A percentile compares a stretch with the other conserved stretches of the same genome.
Evolutionary conservation across 2,888 invertebrate species (phyloP).

Genomic region (Cerastis rubricosa): DNA sequence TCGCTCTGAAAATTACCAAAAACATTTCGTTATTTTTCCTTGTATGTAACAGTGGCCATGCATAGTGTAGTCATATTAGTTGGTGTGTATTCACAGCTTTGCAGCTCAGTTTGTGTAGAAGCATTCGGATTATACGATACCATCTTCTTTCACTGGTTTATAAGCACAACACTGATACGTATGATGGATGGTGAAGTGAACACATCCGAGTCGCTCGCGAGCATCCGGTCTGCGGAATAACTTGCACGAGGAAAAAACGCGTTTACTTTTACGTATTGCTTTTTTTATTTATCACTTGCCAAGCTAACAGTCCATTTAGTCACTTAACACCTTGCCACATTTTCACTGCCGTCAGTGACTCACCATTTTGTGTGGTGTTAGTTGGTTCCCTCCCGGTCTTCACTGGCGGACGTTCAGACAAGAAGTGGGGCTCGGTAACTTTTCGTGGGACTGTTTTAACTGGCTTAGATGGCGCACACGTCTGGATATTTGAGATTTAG

Average conservation of each 20-base stretch:
- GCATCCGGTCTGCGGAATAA: constrained; percentile 87
- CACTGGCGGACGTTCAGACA: constrained; percentile 94
- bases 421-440: constrained; percentile 94
- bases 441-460: constrained; percentile 94
- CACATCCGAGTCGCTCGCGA: constrained; percentile 75
- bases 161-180: constrained; percentile 83
- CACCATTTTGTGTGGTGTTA: constrained; percentile 93
- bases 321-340: constrained; percentile 88
- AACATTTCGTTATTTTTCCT: constrained; percentile 86
- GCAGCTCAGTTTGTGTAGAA: constrained; percentile 74
- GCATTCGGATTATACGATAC: constrained; percentile 75
- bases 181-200: constrained; percentile 65
- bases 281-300: constrained; percentile 79
- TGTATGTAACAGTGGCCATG: constrained; percentile 77
- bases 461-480: constrained; percentile 93
- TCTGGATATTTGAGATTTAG: constrained; percentile 92
- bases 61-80: constrained; percentile 76
- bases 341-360: constrained; percentile 89
- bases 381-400: constrained; percentile 92
- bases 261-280: constrained; percentile 57
- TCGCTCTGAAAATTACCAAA: constrained; percentile 94
- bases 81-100: constrained; percentile 78
- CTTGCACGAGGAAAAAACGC: constrained; percentile 78
- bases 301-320: constrained; percentile 81
- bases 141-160: constrained; percentile 80